Evolutionary conservation across 2,888 invertebrate genomes (phyloP), one percentile per base, ranked within the genome.

Genomic region (Thumatha senex): DNA sequence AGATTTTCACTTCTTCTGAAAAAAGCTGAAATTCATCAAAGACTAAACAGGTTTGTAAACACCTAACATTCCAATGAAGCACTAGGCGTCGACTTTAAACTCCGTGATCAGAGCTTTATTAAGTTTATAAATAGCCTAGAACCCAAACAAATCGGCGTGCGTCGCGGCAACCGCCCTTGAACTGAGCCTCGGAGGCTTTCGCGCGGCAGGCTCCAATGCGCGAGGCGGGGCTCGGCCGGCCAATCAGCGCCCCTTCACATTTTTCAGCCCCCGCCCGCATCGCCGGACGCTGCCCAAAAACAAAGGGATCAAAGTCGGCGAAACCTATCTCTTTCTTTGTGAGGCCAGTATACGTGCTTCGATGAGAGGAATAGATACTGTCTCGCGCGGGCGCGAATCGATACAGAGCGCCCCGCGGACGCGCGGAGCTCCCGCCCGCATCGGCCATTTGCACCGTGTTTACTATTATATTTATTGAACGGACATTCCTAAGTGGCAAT

Each of bases 261-360:
- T 91, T 90, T 90, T 89, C 87, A 84, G 86, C 89, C 89, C 89
- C 89, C 89, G 86, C 89, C 90, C 88, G 88, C 82, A 79, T 80
- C 85, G 86, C 90, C 88, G 90, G 91, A 90, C 91, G 88, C 89
- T 91, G 89, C 91, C 91, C 91, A 90, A 90, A 91, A 91, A 91
- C 91, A 91, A 91, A 90, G 90, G 91, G 90, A 89, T 90, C 91
- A 90, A 89, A 90, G 89, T 89, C 89, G 85, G 86, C 88, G 90
- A 89, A 90, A 90, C 89, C 91, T 89, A 91, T 91, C 91, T 91
- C 90, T 91, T 90, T 91, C 90, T 90, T 89, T 91, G 90, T 91
- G 89, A 79, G 87, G 89, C 86, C 82, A 75, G 84, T 84, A 76
- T 86, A 76, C 88, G 89, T 84, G 88, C 87, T 83, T 89, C 90